Conservation (phyloP, 2,888 invertebrate species). For the Xestia xanthographa region DNA sequence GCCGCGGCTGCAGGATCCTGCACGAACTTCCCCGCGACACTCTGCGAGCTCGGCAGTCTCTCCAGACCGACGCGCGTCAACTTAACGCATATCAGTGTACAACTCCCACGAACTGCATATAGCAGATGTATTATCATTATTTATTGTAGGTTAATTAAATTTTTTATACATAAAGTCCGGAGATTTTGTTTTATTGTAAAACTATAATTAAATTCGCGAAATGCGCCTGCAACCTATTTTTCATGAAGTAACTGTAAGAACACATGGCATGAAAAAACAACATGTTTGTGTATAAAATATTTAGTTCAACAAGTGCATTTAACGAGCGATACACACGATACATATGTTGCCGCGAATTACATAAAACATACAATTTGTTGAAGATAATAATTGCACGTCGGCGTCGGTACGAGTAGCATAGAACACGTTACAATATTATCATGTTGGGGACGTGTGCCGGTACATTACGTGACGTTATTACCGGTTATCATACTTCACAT, state of each 20-base stretch:
- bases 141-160: background rate
- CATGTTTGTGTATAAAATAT: background rate
- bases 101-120: background rate
- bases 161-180: background rate
- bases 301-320: background rate
- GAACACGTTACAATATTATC: no score
- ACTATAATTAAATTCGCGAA: background rate
- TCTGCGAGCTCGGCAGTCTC: background rate
- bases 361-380: constrained; percentile 3
- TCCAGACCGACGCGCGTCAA: background rate
- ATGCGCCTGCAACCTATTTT: background rate
- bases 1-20: background rate
- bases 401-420: background rate
- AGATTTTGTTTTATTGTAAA: background rate
- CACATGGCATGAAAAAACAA: background rate
- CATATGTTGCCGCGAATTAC: background rate
- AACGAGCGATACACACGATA: background rate
- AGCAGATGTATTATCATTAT: background rate
- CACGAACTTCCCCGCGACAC: background rate
- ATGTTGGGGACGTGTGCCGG: background rate
- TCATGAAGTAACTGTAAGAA: background rate
- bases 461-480: background rate
- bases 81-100: no score
- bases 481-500: background rate
- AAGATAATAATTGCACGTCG: no score